Conservation (phyloP, 2,797 vertebrate species). For the Characodon lateralis region DNA sequence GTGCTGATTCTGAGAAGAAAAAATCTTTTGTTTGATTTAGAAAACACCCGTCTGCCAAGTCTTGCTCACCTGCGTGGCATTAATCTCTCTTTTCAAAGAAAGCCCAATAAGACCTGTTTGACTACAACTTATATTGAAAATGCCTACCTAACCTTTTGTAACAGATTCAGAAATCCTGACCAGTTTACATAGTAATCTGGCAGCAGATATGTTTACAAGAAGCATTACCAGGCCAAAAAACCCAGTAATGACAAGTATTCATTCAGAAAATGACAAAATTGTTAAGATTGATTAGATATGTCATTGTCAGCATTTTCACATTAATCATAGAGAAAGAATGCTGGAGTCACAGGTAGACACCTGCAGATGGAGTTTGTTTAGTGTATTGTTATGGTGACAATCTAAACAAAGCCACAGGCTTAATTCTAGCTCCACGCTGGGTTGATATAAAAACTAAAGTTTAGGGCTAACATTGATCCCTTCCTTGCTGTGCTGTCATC, state of each 20-base stretch:
- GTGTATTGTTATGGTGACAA: slow-evolving; percentile 33
- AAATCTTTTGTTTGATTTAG: slow-evolving; percentile 10
- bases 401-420: slow-evolving; percentile 1
- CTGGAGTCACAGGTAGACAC: neutral
- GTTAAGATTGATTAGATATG: neutral
- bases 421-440: neutral
- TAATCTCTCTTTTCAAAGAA: slow-evolving; percentile 14
- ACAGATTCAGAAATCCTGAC: neutral
- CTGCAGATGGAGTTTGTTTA: slow-evolving; percentile 28
- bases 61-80: neutral
- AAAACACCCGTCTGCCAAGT: slow-evolving; percentile 6
- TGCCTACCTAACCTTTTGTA: neutral
- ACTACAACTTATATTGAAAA: neutral
- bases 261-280: neutral
- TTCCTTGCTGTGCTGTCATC: neutral
- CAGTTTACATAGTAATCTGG: neutral
- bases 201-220: neutral
- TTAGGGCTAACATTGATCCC: neutral
- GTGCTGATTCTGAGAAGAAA: slow-evolving; percentile 8
- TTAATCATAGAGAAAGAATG: slow-evolving; percentile 36
- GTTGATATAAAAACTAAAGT: neutral
- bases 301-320: neutral
- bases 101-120: neutral
- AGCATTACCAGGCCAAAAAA: neutral
- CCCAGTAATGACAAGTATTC: neutral